Base-by-base conservation (phyloP, 2,797 vertebrate species). In the Lithobates pipiens region DNA sequence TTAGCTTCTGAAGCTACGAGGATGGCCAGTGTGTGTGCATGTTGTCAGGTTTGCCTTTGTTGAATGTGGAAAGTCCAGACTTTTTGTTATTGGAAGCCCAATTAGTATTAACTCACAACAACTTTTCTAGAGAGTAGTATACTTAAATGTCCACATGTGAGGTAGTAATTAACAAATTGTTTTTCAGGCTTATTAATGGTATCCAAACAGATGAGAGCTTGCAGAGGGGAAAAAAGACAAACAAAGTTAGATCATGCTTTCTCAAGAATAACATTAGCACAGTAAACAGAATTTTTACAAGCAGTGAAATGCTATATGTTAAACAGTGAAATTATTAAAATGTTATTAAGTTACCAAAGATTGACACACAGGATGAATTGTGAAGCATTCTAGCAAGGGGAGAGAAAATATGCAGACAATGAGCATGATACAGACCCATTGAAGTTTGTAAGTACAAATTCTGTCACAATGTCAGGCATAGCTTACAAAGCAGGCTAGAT, bases 401-500 rank as follows among this genome's bases (percentile, higher is more conserved):
- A 88, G 85, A 92, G 92, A 93, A 91, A 88, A 93, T 89, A 92
- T 46, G 82, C 54, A 86, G 42, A 86, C 80, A 75, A 86, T 79
- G 70, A 67, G 68, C 85, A 83, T 92, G 93, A 92, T 92, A 92
- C 91, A 92, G 86, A 91, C 91, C 92, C 85, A 92, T 92, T 93
- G 91, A 88, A 93, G 91, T 90, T 87, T 89, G 89, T 91, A 91
- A 61, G 89, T 89, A 92, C 91, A 91, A 88, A 91, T 89, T 90
- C 92, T 91, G 89, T 94, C 90, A 3, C 91, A 92, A 91, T 91
- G 92, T 90, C 93, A 94, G 95, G 94, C 92, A 94, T 88, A 92
- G 94, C 92, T 89, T 84, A 94, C 94, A 95, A 96, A 96, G 95
- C 93, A 94, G 95, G 95, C 94, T 95, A 95, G 94, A 94, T 94